phyloP scores from a whole-genome alignment of 2,797 vertebrate species.

The Brotula barbata region DNA sequence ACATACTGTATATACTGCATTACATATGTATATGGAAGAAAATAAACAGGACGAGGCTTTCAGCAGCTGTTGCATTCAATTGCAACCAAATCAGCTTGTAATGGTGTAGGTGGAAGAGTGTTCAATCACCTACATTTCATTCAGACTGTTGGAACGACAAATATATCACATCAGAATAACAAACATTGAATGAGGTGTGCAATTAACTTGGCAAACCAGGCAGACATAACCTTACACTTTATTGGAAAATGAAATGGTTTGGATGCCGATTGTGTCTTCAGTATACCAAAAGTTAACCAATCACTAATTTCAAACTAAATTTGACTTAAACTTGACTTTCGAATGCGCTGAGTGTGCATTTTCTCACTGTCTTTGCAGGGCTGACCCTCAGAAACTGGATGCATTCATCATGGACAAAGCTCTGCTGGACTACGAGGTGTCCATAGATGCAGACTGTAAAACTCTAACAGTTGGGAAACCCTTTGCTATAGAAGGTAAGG shows the following conservation, averaged over 20 bases:
- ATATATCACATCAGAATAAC: slow-evolving; percentile 37
- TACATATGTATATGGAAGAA: neutral
- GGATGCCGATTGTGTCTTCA: too few species aligned
- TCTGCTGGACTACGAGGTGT: slow-evolving; percentile 97
- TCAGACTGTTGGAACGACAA: slow-evolving; percentile 35
- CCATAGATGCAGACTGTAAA: slow-evolving; percentile 97
- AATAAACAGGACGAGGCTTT: neutral
- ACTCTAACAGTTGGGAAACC: slow-evolving; percentile 96
- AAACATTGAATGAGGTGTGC: slow-evolving; percentile 14
- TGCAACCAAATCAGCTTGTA: slow-evolving; percentile 22
- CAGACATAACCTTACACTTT: too few species aligned
- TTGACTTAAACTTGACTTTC: too few species aligned
- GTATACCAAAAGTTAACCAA: too few species aligned
- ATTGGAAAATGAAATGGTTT: too few species aligned
- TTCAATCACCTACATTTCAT: too few species aligned
- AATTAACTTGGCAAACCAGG: slow-evolving; percentile 44
- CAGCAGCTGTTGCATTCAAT: neutral
- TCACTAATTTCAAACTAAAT: too few species aligned
- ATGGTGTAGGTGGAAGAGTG: slow-evolving; percentile 16
- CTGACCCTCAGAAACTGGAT: slow-evolving; percentile 94
- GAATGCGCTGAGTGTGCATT: too few species aligned
- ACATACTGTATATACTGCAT: too few species aligned
- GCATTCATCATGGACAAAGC: slow-evolving; percentile 99
- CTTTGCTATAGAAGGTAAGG: slow-evolving; percentile 96
- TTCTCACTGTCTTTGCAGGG: slow-evolving; percentile 79